These are phyloP conservation scores for Periplaneta americana DNA, from an alignment of 1,140 invertebrate genomes.

Conservation along the genomic window DNA sequence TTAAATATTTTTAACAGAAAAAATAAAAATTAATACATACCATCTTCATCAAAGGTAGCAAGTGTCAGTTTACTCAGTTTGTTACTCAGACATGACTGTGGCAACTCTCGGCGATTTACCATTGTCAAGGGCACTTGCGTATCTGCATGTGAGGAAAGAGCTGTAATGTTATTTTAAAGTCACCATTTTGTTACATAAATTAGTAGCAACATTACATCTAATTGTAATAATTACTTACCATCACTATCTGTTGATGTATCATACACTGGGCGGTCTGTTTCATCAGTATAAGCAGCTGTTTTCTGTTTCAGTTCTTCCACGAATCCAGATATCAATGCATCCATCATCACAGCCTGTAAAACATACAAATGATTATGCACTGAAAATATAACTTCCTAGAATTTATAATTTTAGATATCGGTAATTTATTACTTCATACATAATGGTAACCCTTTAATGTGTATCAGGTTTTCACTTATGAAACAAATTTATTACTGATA, in stretches of 20 bases:
- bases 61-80: slow-evolving; percentile 80
- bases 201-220: background rate
- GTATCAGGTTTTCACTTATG: too few species aligned
- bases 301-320: slow-evolving; percentile 62
- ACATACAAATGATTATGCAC: too few species aligned
- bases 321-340: slow-evolving; percentile 82
- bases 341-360: slow-evolving; percentile 76
- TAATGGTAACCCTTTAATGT: too few species aligned
- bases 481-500: background rate
- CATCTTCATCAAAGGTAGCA: slow-evolving; percentile 84
- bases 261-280: slow-evolving; percentile 31
- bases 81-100: slow-evolving; percentile 61
- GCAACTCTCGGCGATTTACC: slow-evolving; percentile 36
- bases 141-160: slow-evolving; percentile 34
- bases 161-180: background rate
- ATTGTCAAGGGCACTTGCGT: slow-evolving; percentile 41
- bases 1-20: background rate
- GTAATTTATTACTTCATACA: too few species aligned
- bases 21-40: slow-evolving; percentile 33
- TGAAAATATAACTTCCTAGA: too few species aligned
- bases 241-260: slow-evolving; percentile 37
- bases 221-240: slow-evolving; percentile 25
- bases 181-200: background rate
- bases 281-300: slow-evolving; percentile 34
- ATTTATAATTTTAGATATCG: too few species aligned